Base-by-base conservation (phyloP, 1,140 invertebrate genomes). In the Drosophila mauritiana region DNA sequence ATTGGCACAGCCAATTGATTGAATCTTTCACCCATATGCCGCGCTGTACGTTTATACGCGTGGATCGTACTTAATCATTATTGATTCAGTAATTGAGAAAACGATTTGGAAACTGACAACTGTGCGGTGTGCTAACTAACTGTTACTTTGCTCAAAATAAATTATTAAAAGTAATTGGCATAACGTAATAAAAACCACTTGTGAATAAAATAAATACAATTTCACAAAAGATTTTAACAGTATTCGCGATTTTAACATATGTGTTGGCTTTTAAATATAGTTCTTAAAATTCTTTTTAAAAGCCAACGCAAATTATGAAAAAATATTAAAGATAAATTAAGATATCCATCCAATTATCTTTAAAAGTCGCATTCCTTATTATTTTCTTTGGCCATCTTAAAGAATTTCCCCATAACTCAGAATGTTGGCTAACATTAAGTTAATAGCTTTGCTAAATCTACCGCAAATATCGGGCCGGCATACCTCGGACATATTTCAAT, bases 1-100 rank as follows among this genome's bases (percentile, higher is more conserved):
- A 74, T 59, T 55, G 37, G 20, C 31, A 36, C 67, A 46, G 46
- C 56, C 72, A 88, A 86, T 86, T 86, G 62, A 86, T 85, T 76
- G 75, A 51, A 70, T 46, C 36, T 36, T 40, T 56, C n/a, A 27
- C 15, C 15, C 15, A 17, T 43, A 27, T 43, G 15, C 27, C 34
- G 20, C 42, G 62, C 46, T 64, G 37, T 57, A 63, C 53, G 52
- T 45, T 62, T 20, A 31, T 42, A 42, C 36, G 42, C 40, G 56
- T 42, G 64, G 22, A 40, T 42, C 48, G 27, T 43, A 67, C 56
- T 84, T 67, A 75, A 80, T 80, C 34, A 77, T 63, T 49, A 62
- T 70, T 82, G 63, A 78, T 55, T 73, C 36, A 43, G 54, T 56
- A 82, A 79, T 78, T 70, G 49, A 51, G 52, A 64, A 34, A 51